phyloP scores from a whole-genome alignment of 2,797 vertebrate species.

The Oceanodroma leucorhoa region DNA sequence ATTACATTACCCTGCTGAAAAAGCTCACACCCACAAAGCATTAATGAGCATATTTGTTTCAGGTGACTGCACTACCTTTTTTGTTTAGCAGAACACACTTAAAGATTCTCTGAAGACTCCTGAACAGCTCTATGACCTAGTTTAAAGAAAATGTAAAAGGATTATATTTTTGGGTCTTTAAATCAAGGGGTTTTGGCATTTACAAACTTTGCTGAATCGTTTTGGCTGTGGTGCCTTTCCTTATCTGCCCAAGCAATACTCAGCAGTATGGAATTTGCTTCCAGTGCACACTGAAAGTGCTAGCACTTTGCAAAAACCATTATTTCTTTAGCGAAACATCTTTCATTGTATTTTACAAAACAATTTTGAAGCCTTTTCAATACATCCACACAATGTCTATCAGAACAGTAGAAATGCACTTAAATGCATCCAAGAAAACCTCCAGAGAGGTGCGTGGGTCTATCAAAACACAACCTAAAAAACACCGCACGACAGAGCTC shows the following conservation, averaged over 20 bases:
- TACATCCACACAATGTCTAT: neutral
- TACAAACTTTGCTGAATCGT: conserved; percentile 55
- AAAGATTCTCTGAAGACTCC: neutral
- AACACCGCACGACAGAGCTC: neutral
- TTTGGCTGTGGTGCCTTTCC: conserved; percentile 45
- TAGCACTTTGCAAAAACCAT: conserved; percentile 34
- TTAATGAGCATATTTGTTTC: neutral
- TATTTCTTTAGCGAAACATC: neutral
- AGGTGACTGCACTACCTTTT: neutral
- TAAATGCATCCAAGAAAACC: neutral
- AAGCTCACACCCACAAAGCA: neutral
- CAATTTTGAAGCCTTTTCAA: neutral
- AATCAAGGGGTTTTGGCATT: neutral
- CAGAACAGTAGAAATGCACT: neutral
- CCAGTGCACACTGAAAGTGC: neutral
- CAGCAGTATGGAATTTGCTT: conserved; percentile 61
- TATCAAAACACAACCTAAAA: neutral
- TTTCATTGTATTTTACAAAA: neutral
- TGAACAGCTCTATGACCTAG: conserved; percentile 26
- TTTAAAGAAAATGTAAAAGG: conserved; percentile 25
- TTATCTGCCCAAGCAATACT: conserved; percentile 68
- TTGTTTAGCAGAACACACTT: neutral
- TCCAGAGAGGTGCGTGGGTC: neutral
- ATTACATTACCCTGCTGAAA: neutral
- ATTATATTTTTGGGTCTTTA: conserved; percentile 16